Evolutionary conservation across 2,888 invertebrate species (phyloP).

Genomic region (Megamerina dolium): DNA sequence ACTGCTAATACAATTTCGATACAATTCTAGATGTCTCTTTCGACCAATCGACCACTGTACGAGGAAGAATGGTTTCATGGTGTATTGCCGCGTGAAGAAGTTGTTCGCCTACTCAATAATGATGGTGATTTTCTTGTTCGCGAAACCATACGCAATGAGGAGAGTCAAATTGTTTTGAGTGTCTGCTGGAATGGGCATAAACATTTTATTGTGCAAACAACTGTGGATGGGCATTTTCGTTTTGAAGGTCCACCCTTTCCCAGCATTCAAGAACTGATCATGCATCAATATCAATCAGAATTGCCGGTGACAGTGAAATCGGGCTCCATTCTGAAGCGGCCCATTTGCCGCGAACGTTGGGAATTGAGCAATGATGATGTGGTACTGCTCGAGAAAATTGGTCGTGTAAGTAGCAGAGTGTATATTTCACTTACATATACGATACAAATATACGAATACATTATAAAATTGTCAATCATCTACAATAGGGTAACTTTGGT

Average conservation of each 20-base stretch:
- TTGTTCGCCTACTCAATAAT: constrained; percentile 79
- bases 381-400: constrained; percentile 84
- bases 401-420: constrained; percentile 66
- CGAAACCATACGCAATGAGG: constrained; percentile 86
- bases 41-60: constrained; percentile 63
- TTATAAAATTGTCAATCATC: no score
- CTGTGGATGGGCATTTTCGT: constrained; percentile 83
- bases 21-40: constrained; percentile 42
- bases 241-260: constrained; percentile 93
- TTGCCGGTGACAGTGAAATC: constrained; percentile 87
- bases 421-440: no score
- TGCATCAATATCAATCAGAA: constrained; percentile 80
- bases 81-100: constrained; percentile 91
- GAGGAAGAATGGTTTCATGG: constrained; percentile 98
- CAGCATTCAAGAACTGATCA: constrained; percentile 84
- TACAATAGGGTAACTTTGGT: constrained; percentile 86
- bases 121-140: constrained; percentile 93
- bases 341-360: constrained; percentile 87
- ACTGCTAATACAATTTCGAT: no score
- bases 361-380: constrained; percentile 95
- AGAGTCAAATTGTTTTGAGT: constrained; percentile 86
- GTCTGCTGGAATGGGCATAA: constrained; percentile 95
- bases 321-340: constrained; percentile 78
- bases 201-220: constrained; percentile 95
- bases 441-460: no score